Evolutionary conservation across 2,888 invertebrate genomes (phyloP).

Genomic region (Chrysodeixis includens): DNA sequence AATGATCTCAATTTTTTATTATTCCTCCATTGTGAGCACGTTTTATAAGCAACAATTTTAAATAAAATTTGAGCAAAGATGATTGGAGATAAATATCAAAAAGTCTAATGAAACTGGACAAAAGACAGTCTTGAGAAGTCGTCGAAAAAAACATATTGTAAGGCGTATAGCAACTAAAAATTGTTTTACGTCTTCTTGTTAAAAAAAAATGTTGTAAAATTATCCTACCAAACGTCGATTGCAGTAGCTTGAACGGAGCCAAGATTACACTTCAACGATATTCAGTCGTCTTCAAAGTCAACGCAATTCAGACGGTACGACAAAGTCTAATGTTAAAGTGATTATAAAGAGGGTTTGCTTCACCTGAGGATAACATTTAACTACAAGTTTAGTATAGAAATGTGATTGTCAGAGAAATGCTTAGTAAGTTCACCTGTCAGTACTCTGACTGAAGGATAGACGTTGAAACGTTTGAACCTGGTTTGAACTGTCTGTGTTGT

Average conservation of each 20-base stretch:
- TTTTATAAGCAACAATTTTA: background rate
- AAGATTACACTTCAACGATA: slow-evolving; percentile 56
- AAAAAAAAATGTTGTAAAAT: too few species aligned
- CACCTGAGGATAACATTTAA: slow-evolving; percentile 18
- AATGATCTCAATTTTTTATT: slow-evolving; percentile 3
- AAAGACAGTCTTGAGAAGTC: too few species aligned
- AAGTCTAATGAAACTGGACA: background rate
- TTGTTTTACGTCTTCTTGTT: too few species aligned
- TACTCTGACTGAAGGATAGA: background rate
- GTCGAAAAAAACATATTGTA: too few species aligned
- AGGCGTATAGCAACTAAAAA: too few species aligned
- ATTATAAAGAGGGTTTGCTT: slow-evolving; percentile 58
- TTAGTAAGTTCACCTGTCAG: slow-evolving; percentile 6
- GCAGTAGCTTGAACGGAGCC: slow-evolving; percentile 52
- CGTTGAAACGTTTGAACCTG: background rate
- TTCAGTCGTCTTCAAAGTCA: slow-evolving; percentile 62
- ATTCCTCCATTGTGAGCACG: background rate
- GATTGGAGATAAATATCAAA: slow-evolving; percentile 1
- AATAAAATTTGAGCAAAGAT: background rate
- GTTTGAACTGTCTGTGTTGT: slow-evolving; percentile 47
- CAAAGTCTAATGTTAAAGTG: slow-evolving; percentile 62
- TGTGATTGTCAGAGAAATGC: slow-evolving; percentile 35
- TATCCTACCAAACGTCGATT: slow-evolving; percentile 49
- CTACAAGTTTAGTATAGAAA: slow-evolving; percentile 14
- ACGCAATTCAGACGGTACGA: slow-evolving; percentile 60